Conservation (phyloP, 2,888 invertebrate genomes). For the Drosophila paramelanica region DNA sequence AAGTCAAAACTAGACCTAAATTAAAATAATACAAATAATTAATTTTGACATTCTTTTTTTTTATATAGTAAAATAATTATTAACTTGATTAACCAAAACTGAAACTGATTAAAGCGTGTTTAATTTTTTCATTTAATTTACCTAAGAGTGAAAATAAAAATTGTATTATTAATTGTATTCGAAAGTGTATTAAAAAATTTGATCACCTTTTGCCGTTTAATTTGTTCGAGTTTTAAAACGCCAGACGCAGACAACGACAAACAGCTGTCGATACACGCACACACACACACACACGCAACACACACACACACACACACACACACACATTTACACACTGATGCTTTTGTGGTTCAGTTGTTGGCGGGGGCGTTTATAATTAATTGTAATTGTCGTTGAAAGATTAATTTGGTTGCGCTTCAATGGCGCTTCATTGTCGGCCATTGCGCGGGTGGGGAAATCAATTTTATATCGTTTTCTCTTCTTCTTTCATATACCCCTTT, state of each 20-base stretch:
- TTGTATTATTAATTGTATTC: background rate
- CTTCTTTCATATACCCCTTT: constrained; percentile 15
- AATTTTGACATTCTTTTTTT: too few relatives aligned
- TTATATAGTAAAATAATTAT: too few relatives aligned
- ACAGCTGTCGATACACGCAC: constrained; percentile 69
- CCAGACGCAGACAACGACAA: constrained; percentile 50
- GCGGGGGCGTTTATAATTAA: constrained; percentile 82
- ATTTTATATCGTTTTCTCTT: constrained; percentile 68
- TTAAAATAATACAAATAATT: too few relatives aligned
- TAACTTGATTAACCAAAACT: too few relatives aligned
- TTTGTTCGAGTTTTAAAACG: constrained; percentile 43
- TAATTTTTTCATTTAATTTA: too few relatives aligned
- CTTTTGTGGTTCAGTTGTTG: constrained; percentile 65
- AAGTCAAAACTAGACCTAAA: too few relatives aligned
- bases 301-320: constrained; percentile 21
- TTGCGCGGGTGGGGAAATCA: constrained; percentile 76
- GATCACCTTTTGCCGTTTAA: constrained; percentile 12
- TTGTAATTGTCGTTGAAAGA: constrained; percentile 83
- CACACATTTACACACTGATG: constrained; percentile 41
- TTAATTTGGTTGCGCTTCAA: constrained; percentile 82
- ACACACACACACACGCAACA: constrained; percentile 15
- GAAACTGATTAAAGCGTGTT: too few relatives aligned
- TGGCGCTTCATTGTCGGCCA: constrained; percentile 79
- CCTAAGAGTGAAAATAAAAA: background rate
- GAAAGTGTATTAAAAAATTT: constrained; percentile 6